Conservation (phyloP, 2,797 vertebrate species). For the Pithecia hirsuta region DNA sequence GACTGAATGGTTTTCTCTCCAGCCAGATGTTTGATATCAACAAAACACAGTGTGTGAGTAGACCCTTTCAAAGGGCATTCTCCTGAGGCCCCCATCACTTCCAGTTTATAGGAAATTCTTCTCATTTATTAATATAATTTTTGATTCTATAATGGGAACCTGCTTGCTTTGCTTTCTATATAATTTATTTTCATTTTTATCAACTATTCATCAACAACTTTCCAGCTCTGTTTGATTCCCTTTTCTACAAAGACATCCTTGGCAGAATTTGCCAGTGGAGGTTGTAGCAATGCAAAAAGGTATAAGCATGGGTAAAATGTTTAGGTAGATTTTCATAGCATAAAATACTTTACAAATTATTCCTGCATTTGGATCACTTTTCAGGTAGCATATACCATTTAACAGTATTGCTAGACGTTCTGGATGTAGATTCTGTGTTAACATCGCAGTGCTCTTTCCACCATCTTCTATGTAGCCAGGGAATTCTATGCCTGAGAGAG, state of each 20-base stretch:
- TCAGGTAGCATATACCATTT: background rate
- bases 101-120: slow-evolving; percentile 14
- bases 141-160: background rate
- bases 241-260: background rate
- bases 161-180: slow-evolving; percentile 40
- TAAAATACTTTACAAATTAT: slow-evolving; percentile 6
- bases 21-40: slow-evolving; percentile 74
- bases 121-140: background rate
- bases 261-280: background rate
- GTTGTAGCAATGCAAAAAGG: background rate
- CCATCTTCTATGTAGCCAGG: background rate
- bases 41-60: slow-evolving; percentile 5
- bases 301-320: background rate
- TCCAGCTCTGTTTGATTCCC: background rate
- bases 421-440: background rate
- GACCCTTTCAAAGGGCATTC: slow-evolving; percentile 27
- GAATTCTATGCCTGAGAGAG: background rate
- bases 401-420: background rate
- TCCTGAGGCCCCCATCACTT: slow-evolving; percentile 21
- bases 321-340: background rate
- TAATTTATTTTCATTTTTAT: slow-evolving; percentile 25
- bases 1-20: slow-evolving; percentile 59
- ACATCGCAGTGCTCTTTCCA: background rate
- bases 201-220: background rate
- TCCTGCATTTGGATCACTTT: background rate